Conservation (phyloP, 2,797 vertebrate species). For the Peromyscus eremicus region DNA sequence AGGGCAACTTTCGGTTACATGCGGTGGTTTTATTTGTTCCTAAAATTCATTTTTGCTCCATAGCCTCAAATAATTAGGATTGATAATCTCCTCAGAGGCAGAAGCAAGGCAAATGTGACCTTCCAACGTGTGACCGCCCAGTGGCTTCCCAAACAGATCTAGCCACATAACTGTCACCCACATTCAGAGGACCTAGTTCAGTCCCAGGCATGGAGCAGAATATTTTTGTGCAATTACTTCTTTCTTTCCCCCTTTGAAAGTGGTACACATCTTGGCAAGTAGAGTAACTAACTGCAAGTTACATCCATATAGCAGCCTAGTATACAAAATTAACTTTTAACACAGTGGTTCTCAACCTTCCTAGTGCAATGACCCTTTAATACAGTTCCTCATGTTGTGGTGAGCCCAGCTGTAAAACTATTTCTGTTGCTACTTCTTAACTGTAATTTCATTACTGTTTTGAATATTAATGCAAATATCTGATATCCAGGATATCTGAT, state of each 20-base stretch:
- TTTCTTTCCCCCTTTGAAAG: constrained; percentile 30
- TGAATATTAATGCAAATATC: not conserved
- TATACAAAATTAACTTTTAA: not conserved
- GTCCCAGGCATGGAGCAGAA: not conserved
- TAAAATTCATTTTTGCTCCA: constrained; percentile 58
- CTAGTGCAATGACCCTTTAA: not conserved
- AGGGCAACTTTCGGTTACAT: constrained; percentile 54
- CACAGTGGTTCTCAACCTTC: not conserved
- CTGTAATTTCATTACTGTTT: not conserved
- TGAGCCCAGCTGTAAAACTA: not conserved
- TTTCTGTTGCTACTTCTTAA: not conserved
- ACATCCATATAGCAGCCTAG: not conserved
- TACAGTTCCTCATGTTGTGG: not conserved
- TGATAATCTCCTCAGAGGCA: constrained; percentile 13
- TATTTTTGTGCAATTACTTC: not conserved
- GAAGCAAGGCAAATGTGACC: not conserved
- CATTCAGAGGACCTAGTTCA: too few species aligned
- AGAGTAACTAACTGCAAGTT: not conserved
- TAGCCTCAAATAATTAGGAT: constrained; percentile 42
- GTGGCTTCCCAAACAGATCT: too few species aligned
- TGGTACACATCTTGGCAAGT: not conserved
- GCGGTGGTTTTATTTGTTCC: constrained; percentile 62
- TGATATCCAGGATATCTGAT: not conserved
- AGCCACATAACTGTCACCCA: too few species aligned
- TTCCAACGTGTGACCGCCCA: constrained; percentile 34